Evolutionary conservation across 2,888 invertebrate genomes (phyloP).

Genomic region (Stratiomys singularior): DNA sequence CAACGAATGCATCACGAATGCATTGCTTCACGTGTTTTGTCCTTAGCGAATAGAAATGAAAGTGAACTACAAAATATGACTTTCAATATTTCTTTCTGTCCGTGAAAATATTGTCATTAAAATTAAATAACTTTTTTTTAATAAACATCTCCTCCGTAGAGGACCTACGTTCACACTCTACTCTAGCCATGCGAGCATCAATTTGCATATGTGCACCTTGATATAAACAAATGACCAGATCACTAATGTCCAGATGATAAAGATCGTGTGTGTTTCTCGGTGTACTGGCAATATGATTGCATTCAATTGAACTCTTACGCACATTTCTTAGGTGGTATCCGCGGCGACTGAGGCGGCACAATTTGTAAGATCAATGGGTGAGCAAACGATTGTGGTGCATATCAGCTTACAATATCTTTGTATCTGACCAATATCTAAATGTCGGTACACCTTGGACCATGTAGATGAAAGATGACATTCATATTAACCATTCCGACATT

Average conservation of each 20-base stretch:
- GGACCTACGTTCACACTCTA: too few species aligned
- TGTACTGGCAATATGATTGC: slow-evolving; percentile 30
- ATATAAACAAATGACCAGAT: slow-evolving; percentile 43
- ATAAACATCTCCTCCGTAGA: too few species aligned
- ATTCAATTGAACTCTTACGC: slow-evolving; percentile 19
- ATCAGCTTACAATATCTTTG: slow-evolving; percentile 36
- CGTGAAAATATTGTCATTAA: too few species aligned
- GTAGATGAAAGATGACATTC: neutral
- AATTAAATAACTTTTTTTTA: too few species aligned
- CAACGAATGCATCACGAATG: too few species aligned
- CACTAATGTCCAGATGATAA: slow-evolving; percentile 35
- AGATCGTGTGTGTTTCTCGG: slow-evolving; percentile 14
- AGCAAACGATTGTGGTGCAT: slow-evolving; percentile 32
- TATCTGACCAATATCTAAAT: neutral
- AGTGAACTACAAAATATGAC: too few species aligned
- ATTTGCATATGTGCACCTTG: slow-evolving; percentile 27
- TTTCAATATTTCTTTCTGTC: too few species aligned
- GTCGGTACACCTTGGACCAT: too few species aligned
- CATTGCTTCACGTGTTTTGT: too few species aligned
- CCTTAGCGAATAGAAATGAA: too few species aligned
- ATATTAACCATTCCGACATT: neutral
- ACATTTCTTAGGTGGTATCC: neutral
- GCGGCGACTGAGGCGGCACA: slow-evolving; percentile 7
- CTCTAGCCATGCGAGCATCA: neutral
- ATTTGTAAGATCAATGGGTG: slow-evolving; percentile 29